A percentile compares a stretch with the other conserved stretches of the same genome.
Evolutionary conservation across 2,797 vertebrate species (phyloP).

Genomic region (Lithobates sylvaticus): DNA sequence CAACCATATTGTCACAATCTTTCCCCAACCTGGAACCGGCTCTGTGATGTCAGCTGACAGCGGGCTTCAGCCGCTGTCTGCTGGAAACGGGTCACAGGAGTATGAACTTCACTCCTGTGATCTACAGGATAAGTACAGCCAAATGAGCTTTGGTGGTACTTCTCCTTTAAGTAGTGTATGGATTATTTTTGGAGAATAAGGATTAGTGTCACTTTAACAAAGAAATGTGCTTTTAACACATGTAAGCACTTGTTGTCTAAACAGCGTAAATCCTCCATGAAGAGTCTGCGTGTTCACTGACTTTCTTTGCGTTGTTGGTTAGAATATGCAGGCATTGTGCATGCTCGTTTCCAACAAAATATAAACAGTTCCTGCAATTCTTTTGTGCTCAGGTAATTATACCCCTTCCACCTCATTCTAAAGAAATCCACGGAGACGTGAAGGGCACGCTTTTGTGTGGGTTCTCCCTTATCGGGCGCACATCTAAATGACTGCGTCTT

Average conservation of each 20-base stretch:
- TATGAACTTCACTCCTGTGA: no score
- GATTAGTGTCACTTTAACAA: background rate
- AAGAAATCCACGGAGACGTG: background rate
- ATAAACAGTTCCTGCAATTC: background rate
- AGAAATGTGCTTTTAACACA: slow-evolving; percentile 3
- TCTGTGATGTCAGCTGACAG: no score
- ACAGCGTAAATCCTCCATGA: background rate
- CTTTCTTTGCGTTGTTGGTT: background rate
- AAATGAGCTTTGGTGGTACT: no score
- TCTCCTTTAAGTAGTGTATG: no score
- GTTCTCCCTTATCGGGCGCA: background rate
- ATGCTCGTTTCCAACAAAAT: background rate
- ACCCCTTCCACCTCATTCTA: background rate
- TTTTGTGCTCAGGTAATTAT: background rate
- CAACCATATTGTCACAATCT: no score
- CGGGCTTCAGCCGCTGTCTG: no score
- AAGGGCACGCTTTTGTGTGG: slow-evolving; percentile 2
- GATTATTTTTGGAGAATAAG: no score
- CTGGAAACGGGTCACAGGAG: no score
- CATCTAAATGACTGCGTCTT: slow-evolving; percentile 15
- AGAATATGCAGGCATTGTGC: background rate
- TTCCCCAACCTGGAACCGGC: no score
- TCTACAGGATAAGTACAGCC: no score
- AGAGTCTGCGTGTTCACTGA: background rate
- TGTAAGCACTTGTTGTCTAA: slow-evolving; percentile 19